These are phyloP conservation scores for Diplazon laetatorius DNA, from an alignment of 2,888 invertebrate genomes.

Conservation along the genomic window DNA sequence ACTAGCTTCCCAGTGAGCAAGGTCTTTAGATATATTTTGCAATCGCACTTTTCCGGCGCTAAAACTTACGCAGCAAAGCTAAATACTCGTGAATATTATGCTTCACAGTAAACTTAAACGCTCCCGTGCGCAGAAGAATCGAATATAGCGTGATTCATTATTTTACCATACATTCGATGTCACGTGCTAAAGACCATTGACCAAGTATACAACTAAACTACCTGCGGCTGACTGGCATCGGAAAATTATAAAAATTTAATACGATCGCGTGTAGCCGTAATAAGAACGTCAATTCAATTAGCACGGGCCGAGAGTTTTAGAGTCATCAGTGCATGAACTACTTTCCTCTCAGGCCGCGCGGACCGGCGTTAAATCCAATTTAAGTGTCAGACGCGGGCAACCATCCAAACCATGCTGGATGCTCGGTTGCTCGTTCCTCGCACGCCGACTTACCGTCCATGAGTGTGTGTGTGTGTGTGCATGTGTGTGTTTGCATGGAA, in stretches of 20 bases:
- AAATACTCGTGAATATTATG: too few relatives aligned
- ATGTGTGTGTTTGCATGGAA: conserved; percentile 10
- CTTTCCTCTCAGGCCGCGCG: conserved; percentile 59
- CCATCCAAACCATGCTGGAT: conserved; percentile 58
- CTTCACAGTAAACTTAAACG: too few relatives aligned
- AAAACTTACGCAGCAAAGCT: too few relatives aligned
- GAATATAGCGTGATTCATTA: not conserved
- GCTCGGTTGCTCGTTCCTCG: conserved; percentile 42
- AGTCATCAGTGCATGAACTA: conserved; percentile 70
- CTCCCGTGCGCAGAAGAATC: not conserved
- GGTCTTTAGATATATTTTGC: too few relatives aligned
- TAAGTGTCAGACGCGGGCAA: conserved; percentile 65
- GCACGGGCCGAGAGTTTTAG: conserved; percentile 62
- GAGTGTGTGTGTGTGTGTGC: conserved; percentile 5
- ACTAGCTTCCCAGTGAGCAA: too few relatives aligned
- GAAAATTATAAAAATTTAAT: conserved; percentile 71
- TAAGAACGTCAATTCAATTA: conserved; percentile 74
- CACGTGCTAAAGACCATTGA: not conserved
- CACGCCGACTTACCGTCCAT: conserved; percentile 31
- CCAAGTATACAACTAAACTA: not conserved
- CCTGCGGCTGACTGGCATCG: conserved; percentile 1
- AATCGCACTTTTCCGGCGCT: too few relatives aligned
- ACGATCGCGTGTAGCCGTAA: conserved; percentile 71
- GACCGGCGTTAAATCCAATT: conserved; percentile 62
- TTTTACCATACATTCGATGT: not conserved